These are phyloP conservation scores for Gymnodraco acuticeps DNA, from an alignment of 2,797 vertebrate species.

Conservation along the genomic window DNA sequence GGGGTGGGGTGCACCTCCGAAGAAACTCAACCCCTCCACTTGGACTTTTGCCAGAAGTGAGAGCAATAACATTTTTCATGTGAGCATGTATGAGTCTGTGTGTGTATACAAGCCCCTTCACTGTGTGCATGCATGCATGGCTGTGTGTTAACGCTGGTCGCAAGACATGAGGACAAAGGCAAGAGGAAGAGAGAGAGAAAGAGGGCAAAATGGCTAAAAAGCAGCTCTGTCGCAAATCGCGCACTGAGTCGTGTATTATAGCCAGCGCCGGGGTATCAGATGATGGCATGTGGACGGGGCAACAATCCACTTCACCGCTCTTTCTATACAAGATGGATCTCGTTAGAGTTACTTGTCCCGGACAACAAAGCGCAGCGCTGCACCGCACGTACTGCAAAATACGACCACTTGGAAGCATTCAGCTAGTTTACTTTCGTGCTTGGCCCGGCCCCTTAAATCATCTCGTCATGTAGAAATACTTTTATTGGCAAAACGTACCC, in stretches of 20 bases:
- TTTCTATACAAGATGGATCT: slow-evolving; percentile 67
- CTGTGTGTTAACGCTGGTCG: slow-evolving; percentile 59
- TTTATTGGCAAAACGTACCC: slow-evolving; percentile 32
- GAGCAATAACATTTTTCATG: slow-evolving; percentile 85
- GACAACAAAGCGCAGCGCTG: slow-evolving; percentile 55
- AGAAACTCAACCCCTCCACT: slow-evolving; percentile 81
- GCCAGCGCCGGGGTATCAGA: slow-evolving; percentile 50
- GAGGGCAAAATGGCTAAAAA: slow-evolving; percentile 46
- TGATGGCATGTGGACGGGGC: slow-evolving; percentile 53
- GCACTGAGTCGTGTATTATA: slow-evolving; percentile 27
- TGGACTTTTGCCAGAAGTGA: slow-evolving; percentile 82
- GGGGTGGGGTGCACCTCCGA: slow-evolving; percentile 53
- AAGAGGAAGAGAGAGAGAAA: slow-evolving; percentile 16
- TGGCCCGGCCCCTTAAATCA: slow-evolving; percentile 46
- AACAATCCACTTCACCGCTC: slow-evolving; percentile 57
- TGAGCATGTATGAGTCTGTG: slow-evolving; percentile 66
- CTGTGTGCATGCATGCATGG: slow-evolving; percentile 57
- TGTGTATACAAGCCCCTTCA: slow-evolving; percentile 57
- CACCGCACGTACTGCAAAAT: slow-evolving; percentile 15
- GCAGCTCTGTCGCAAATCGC: slow-evolving; percentile 23
- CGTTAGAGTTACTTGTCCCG: slow-evolving; percentile 59
- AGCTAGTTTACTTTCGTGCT: slow-evolving; percentile 26
- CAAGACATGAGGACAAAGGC: slow-evolving; percentile 59
- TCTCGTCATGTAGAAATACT: slow-evolving; percentile 45
- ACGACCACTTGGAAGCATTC: slow-evolving; percentile 26